These are phyloP conservation scores for Benthosema pterotum DNA, from an alignment of 2,797 vertebrate genomes.

Conservation along the genomic window DNA sequence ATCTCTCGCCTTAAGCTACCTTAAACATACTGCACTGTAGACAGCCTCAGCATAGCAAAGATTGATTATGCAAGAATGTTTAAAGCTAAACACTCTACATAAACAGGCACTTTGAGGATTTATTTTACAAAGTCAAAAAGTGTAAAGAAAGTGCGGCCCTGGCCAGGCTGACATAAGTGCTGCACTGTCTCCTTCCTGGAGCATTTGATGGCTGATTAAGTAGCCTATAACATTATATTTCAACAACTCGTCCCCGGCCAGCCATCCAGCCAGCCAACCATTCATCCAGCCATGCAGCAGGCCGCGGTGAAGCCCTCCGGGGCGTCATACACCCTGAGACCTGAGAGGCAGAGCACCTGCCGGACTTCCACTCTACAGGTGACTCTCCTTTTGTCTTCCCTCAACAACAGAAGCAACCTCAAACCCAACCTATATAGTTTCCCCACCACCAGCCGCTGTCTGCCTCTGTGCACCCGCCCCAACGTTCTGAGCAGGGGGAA, in stretches of 20 bases:
- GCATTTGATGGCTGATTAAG: not conserved
- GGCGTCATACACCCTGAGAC: slow-evolving; percentile 47
- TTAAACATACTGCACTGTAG: no score
- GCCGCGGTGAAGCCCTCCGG: slow-evolving; percentile 27
- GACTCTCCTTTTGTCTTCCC: slow-evolving; percentile 54
- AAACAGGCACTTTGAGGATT: not conserved
- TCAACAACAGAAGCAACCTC: slow-evolving; percentile 14
- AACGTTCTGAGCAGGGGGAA: slow-evolving; percentile 23
- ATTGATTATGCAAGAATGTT: no score
- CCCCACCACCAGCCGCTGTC: slow-evolving; percentile 56
- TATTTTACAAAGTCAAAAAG: no score
- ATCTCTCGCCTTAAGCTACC: no score
- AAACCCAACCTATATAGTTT: slow-evolving; percentile 38
- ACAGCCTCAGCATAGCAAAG: no score
- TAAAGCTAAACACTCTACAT: not conserved
- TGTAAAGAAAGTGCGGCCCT: no score
- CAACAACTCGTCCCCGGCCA: not conserved
- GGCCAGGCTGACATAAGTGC: no score
- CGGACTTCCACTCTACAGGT: slow-evolving; percentile 58
- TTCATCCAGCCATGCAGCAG: slow-evolving; percentile 22
- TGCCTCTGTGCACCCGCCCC: slow-evolving; percentile 18
- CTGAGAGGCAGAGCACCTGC: slow-evolving; percentile 69
- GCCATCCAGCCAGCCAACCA: not conserved
- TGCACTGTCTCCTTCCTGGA: no score
- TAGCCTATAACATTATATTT: not conserved